These are phyloP conservation scores for Menidia menidia DNA, from an alignment of 2,797 vertebrate species.

Conservation along the genomic window DNA sequence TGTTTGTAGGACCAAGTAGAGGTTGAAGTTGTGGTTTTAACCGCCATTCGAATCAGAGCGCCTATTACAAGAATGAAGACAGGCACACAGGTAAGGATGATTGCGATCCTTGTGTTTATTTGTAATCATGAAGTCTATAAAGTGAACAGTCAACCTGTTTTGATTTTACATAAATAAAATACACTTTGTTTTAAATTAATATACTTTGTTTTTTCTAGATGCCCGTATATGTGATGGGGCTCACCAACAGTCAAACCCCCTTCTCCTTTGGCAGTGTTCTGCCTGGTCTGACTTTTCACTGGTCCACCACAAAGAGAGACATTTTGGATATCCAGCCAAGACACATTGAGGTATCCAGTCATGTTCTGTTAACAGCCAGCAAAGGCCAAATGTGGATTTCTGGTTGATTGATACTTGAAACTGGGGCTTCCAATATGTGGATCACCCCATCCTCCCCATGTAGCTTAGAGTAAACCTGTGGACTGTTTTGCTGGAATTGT, in stretches of 20 bases:
- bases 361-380: conserved; percentile 22
- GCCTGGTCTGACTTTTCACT: conserved; percentile 91
- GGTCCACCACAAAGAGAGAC: conserved; percentile 95
- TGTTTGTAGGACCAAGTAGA: conserved; percentile 89
- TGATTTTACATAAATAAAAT: no score
- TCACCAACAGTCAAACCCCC: conserved; percentile 91
- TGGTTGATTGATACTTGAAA: not conserved
- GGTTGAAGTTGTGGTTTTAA: conserved; percentile 91
- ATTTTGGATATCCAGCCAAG: conserved; percentile 89
- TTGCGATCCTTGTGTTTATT: not conserved
- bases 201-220: conserved; percentile 82
- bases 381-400: not conserved
- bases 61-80: conserved; percentile 94
- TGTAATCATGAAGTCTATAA: no score
- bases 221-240: conserved; percentile 94
- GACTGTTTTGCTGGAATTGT: not conserved
- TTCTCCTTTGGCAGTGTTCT: conserved; percentile 92
- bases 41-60: conserved; percentile 88
- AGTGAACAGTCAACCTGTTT: no score
- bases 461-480: not conserved
- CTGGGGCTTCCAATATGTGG: not conserved
- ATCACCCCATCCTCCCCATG: not conserved
- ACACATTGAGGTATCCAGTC: conserved; percentile 87
- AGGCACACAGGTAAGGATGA: conserved; percentile 86
- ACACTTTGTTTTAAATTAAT: no score